A percentile compares a stretch with the other conserved stretches of the same genome.
Conservation (phyloP, 2,113 vertebrate species). For the Beaufortia kweichowensis region DNA sequence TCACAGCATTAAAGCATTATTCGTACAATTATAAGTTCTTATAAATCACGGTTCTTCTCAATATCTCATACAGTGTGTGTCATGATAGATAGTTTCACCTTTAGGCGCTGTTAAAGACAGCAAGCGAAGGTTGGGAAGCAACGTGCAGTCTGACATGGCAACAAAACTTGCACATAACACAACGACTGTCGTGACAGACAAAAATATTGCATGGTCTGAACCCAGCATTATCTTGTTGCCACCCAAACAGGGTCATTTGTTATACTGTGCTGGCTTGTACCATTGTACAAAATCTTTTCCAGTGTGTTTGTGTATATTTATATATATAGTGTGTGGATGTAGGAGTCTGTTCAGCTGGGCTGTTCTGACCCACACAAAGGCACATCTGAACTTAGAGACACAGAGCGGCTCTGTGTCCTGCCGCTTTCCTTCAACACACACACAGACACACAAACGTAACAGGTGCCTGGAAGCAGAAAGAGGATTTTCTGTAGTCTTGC, state of each 20-base stretch:
- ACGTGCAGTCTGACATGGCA: no score
- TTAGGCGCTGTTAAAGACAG: no score
- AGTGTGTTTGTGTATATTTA: slow-evolving; percentile 9
- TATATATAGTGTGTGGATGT: slow-evolving; percentile 14
- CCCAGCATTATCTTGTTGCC: background rate
- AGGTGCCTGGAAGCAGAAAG: slow-evolving; percentile 27
- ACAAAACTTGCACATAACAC: no score
- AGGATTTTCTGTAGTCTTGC: slow-evolving; percentile 27
- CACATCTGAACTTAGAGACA: slow-evolving; percentile 49
- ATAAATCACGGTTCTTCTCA: no score
- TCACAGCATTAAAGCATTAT: no score
- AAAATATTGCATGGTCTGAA: no score
- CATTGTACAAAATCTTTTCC: background rate
- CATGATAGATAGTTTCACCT: no score
- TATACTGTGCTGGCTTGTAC: slow-evolving; percentile 15
- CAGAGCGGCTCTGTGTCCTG: slow-evolving; percentile 51
- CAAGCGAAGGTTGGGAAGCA: no score
- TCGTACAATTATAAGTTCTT: no score
- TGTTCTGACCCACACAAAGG: slow-evolving; percentile 51
- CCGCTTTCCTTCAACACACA: slow-evolving; percentile 32
- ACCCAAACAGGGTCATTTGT: background rate
- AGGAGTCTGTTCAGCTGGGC: slow-evolving; percentile 27
- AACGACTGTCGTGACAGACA: no score
- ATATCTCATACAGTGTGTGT: no score
- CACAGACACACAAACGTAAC: slow-evolving; percentile 1